These are phyloP conservation scores for Thalassarche chlororhynchos DNA, from an alignment of 2,113 vertebrate species.

Conservation along the genomic window DNA sequence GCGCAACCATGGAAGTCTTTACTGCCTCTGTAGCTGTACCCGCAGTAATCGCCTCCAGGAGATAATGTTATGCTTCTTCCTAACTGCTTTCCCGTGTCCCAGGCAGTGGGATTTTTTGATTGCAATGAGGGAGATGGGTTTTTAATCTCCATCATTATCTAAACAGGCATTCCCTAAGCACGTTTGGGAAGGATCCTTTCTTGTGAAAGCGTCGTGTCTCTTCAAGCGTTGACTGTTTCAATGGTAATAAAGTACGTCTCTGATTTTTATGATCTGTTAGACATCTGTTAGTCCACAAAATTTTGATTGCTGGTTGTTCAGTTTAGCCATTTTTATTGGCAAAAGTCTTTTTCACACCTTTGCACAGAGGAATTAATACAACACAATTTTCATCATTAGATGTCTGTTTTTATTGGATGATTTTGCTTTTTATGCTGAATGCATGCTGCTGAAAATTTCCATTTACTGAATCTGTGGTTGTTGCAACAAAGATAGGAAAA, in stretches of 20 bases:
- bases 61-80: background rate
- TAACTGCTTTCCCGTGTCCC: background rate
- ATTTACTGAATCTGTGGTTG: background rate
- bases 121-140: background rate
- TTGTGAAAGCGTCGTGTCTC: accelerated
- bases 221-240: accelerated
- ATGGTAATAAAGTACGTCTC: background rate
- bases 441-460: background rate
- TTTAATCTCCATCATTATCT: background rate
- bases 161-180: background rate
- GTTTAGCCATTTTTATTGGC: background rate
- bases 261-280: background rate
- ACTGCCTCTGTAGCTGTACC: background rate
- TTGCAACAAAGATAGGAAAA: background rate
- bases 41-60: background rate
- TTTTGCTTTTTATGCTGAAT: background rate
- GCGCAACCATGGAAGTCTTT: accelerated
- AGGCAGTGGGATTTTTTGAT: background rate
- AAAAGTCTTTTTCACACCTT: background rate
- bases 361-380: background rate
- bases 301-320: background rate
- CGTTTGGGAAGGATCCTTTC: background rate
- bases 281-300: background rate
- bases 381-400: background rate
- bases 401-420: background rate